These are phyloP conservation scores for Gnatocerus cornutus DNA, from an alignment of 2,888 invertebrate genomes.

Conservation along the genomic window DNA sequence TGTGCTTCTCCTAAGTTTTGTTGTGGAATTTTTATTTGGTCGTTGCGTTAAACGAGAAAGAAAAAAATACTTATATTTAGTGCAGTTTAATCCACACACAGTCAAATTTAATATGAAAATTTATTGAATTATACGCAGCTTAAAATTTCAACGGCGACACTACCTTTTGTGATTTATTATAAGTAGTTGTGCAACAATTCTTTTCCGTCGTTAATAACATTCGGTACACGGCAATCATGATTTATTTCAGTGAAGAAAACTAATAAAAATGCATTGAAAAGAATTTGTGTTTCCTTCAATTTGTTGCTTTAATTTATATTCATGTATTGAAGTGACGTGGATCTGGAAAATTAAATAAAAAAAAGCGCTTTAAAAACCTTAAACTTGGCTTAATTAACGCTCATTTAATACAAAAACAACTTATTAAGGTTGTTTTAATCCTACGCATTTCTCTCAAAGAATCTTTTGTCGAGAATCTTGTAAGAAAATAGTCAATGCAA, in stretches of 20 bases:
- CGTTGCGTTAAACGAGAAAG: no score
- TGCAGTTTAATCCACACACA: no score
- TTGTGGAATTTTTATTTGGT: no score
- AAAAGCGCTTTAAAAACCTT: slow-evolving; percentile 1
- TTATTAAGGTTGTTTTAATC: not conserved
- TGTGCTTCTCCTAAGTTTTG: no score
- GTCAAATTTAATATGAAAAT: no score
- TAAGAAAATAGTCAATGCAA: slow-evolving; percentile 33
- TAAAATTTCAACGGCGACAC: not conserved
- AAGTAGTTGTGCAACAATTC: slow-evolving; percentile 11
- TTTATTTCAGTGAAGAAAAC: slow-evolving; percentile 3
- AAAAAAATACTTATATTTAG: no score
- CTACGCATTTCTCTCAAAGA: slow-evolving; percentile 24
- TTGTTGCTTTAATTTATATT: slow-evolving; percentile 1
- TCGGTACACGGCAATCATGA: slow-evolving; percentile 7
- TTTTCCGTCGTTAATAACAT: no score
- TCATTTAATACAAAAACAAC: slow-evolving; percentile 33
- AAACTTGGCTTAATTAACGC: slow-evolving; percentile 22
- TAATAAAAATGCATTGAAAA: not conserved
- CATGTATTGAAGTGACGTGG: not conserved
- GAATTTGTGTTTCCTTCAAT: not conserved
- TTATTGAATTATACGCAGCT: no score
- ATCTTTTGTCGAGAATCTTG: slow-evolving; percentile 28
- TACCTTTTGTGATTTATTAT: slow-evolving; percentile 14
- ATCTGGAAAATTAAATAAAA: not conserved